Percentiles rank a stretch among this genome's conserved stretches.
Conservation (phyloP, 2,113 vertebrate genomes). For the Crotalus viridis region DNA sequence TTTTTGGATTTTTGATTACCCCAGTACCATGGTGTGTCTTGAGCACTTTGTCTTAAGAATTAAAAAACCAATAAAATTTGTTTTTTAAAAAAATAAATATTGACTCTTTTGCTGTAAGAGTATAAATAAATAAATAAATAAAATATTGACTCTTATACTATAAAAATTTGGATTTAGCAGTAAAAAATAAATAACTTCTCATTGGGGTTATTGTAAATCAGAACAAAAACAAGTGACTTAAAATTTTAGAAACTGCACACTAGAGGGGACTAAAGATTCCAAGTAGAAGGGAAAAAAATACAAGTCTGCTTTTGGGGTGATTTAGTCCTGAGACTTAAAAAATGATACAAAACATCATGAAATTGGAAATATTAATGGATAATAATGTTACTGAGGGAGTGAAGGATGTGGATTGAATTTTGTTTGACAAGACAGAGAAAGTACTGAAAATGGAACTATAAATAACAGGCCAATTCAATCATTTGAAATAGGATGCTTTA, state of each 20-base stretch:
- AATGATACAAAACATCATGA: not conserved
- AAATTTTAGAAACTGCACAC: not conserved
- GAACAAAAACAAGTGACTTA: not conserved
- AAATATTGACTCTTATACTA: not conserved
- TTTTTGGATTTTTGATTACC: too few species aligned
- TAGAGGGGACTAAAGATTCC: not conserved
- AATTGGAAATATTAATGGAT: not conserved
- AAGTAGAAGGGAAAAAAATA: not conserved
- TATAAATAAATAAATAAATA: too few species aligned
- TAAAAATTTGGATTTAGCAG: not conserved
- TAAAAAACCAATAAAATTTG: too few species aligned
- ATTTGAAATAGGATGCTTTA: not conserved
- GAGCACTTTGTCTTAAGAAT: too few species aligned
- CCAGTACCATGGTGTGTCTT: too few species aligned
- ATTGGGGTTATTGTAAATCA: not conserved
- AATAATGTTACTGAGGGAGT: not conserved
- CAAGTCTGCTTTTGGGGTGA: not conserved
- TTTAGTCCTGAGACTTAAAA: not conserved
- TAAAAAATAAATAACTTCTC: not conserved
- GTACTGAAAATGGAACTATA: not conserved
- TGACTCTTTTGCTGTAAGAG: too few species aligned
- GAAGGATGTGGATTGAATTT: not conserved
- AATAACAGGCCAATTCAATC: not conserved
- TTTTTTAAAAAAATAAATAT: too few species aligned
- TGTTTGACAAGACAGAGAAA: not conserved